Evolutionary conservation across 2,113 vertebrate species (phyloP).

Genomic region (Rafetus swinhoei): DNA sequence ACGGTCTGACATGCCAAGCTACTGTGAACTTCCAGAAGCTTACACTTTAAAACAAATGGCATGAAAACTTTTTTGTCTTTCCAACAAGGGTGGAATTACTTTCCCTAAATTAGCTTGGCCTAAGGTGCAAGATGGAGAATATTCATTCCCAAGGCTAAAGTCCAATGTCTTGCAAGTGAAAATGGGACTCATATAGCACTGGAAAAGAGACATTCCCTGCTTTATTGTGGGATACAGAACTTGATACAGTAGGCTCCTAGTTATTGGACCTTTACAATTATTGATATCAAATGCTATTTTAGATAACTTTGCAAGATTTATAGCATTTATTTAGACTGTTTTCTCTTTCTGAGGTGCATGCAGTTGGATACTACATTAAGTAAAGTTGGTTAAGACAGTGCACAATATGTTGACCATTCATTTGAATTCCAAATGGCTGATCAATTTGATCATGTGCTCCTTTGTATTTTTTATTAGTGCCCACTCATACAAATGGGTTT

Average conservation of each 20-base stretch:
- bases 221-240: background rate
- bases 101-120: background rate
- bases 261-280: background rate
- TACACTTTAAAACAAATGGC: background rate
- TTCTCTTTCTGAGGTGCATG: background rate
- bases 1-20: background rate
- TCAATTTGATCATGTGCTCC: background rate
- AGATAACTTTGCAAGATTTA: background rate
- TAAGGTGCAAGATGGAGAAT: background rate
- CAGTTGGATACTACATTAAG: background rate
- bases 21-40: background rate
- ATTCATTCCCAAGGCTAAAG: background rate
- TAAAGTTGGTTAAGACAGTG: background rate
- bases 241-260: background rate
- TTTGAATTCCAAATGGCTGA: background rate
- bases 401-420: background rate
- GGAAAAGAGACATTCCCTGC: background rate
- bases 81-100: background rate
- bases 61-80: background rate
- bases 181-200: fast-evolving
- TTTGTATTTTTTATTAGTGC: background rate
- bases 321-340: background rate
- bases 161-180: background rate
- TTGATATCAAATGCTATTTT: background rate
- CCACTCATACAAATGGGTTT: background rate